Evolutionary conservation across 2,888 invertebrate genomes (phyloP).

Genomic region (Leptinotarsa rubiginosa): DNA sequence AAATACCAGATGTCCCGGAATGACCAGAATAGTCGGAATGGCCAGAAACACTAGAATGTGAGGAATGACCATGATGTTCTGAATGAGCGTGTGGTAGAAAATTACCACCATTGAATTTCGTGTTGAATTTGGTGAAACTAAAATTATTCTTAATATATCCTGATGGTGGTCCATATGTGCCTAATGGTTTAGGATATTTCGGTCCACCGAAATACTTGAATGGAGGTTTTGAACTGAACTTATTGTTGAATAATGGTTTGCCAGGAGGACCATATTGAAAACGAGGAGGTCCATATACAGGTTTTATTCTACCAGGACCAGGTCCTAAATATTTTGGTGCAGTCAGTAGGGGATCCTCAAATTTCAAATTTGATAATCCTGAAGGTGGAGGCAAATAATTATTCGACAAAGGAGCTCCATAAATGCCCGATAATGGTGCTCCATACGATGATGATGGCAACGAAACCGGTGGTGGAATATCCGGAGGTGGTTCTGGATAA

Average conservation of each 20-base stretch:
- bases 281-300: conserved; percentile 66
- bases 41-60: neutral
- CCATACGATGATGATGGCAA: conserved; percentile 52
- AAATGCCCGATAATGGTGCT: conserved; percentile 52
- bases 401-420: conserved; percentile 44
- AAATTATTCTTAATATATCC: conserved; percentile 49
- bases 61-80: conserved; percentile 2
- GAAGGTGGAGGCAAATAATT: conserved; percentile 30
- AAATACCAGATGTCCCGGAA: conserved; percentile 16
- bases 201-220: conserved; percentile 54
- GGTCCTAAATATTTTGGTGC: conserved; percentile 60
- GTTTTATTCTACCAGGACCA: conserved; percentile 64
- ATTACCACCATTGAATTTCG: conserved; percentile 37
- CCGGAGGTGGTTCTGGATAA: conserved; percentile 68
- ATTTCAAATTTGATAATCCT: conserved; percentile 35
- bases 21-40: conserved; percentile 5
- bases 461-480: conserved; percentile 62
- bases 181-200: conserved; percentile 55
- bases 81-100: conserved; percentile 33
- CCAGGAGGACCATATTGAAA: conserved; percentile 56
- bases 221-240: conserved; percentile 58
- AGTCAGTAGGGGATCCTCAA: conserved; percentile 42
- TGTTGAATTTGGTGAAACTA: conserved; percentile 45
- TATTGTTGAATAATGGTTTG: conserved; percentile 58
- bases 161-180: conserved; percentile 55